These are phyloP conservation scores for Adela reaumurella DNA, from an alignment of 2,888 invertebrate genomes.

Conservation along the genomic window DNA sequence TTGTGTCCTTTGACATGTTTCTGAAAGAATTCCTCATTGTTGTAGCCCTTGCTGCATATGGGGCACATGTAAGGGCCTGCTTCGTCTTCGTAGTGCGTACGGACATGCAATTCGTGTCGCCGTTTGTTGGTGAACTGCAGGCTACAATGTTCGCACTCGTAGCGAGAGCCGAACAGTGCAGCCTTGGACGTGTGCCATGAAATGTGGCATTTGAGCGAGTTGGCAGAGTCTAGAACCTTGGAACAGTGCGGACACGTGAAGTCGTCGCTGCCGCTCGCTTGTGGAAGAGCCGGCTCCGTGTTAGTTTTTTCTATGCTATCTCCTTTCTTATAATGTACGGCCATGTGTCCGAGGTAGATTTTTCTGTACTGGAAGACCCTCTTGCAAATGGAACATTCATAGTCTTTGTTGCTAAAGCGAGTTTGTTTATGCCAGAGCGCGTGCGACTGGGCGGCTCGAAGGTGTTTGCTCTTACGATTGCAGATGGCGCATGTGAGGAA, in stretches of 20 bases:
- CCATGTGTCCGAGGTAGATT: constrained; percentile 47
- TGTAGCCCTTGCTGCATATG: constrained; percentile 51
- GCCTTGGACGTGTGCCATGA: constrained; percentile 45
- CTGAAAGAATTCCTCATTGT: constrained; percentile 44
- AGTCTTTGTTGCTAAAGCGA: constrained; percentile 44
- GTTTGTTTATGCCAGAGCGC: constrained; percentile 49
- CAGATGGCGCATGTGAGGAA: constrained; percentile 41
- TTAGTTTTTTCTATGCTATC: constrained; percentile 26
- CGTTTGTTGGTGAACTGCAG: constrained; percentile 45
- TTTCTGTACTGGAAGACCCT: constrained; percentile 38
- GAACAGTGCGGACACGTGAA: constrained; percentile 43
- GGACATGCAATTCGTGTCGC: constrained; percentile 39
- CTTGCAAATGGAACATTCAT: constrained; percentile 47
- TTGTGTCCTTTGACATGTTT: constrained; percentile 53
- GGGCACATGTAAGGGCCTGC: constrained; percentile 49
- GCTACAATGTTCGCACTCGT: constrained; percentile 45
- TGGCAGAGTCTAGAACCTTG: constrained; percentile 40
- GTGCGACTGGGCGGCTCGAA: constrained; percentile 39
- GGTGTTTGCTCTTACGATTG: constrained; percentile 40
- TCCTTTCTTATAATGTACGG: constrained; percentile 42
- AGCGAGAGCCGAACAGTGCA: constrained; percentile 34
- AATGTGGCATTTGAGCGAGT: constrained; percentile 39
- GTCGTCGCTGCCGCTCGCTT: constrained; percentile 23
- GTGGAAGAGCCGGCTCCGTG: constrained; percentile 1
- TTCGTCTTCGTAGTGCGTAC: constrained; percentile 48